phyloP scores from a whole-genome alignment of 2,888 invertebrate species.

The Scelioninae gen. 1 region DNA sequence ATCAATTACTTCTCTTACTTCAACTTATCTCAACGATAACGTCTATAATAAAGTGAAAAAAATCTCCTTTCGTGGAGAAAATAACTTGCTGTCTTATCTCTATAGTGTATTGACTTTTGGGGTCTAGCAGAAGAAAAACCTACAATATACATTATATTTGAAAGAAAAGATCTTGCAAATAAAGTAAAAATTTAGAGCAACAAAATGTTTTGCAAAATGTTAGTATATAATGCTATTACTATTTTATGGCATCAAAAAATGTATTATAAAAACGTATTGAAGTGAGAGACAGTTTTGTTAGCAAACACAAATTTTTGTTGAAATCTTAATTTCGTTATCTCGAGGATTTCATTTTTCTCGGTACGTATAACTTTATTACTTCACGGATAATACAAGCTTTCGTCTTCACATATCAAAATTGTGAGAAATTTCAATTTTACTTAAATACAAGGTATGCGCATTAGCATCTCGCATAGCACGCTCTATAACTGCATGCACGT shows the following conservation, averaged over 20 bases:
- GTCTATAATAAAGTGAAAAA: conserved; percentile 40
- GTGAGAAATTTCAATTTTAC: conserved; percentile 55
- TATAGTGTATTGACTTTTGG: conserved; percentile 50
- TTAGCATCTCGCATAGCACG: conserved; percentile 50
- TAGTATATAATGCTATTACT: too few species aligned
- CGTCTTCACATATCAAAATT: conserved; percentile 55
- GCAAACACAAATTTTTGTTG: conserved; percentile 5
- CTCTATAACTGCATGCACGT: conserved; percentile 48
- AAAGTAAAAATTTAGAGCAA: background rate
- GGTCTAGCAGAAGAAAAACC: background rate
- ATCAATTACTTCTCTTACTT: conserved; percentile 43
- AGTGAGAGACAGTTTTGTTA: background rate
- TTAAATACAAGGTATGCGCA: conserved; percentile 53
- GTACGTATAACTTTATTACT: conserved; percentile 37
- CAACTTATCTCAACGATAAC: conserved; percentile 40
- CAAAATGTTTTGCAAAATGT: background rate
- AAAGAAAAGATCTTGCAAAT: conserved; percentile 16
- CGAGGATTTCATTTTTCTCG: conserved; percentile 24
- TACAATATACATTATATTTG: conserved; percentile 23
- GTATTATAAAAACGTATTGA: too few species aligned
- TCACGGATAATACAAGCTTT: conserved; percentile 32
- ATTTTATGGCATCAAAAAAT: too few species aligned
- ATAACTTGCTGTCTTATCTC: conserved; percentile 49
- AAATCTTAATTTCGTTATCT: conserved; percentile 28
- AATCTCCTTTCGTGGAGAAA: conserved; percentile 33